Evolutionary conservation across 2,797 vertebrate species (phyloP).

Genomic region (Xiphorhynchus erythropygius): DNA sequence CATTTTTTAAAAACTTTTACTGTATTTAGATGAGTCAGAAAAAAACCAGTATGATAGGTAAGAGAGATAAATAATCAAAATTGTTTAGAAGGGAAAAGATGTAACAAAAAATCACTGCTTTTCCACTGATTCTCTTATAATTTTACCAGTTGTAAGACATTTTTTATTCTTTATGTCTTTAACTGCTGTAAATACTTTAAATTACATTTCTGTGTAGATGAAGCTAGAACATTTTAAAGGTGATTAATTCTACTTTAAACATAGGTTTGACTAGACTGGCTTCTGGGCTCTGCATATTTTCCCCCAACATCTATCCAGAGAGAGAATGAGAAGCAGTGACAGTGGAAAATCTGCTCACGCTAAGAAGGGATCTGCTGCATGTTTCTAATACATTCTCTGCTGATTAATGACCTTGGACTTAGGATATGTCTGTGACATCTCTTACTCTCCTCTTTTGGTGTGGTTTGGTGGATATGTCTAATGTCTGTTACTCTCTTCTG

Average conservation of each 20-base stretch:
- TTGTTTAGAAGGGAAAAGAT: not conserved
- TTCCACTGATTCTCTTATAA: not conserved
- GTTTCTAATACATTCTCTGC: not conserved
- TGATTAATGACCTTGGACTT: not conserved
- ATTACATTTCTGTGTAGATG: not conserved
- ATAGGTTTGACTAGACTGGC: not conserved
- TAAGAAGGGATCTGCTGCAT: not conserved
- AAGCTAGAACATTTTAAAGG: not conserved
- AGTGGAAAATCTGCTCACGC: rapidly evolving
- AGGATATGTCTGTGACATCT: not conserved
- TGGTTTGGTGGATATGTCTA: not conserved
- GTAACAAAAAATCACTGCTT: not conserved
- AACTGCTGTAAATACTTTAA: not conserved
- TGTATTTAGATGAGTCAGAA: not conserved
- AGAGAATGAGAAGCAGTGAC: not conserved
- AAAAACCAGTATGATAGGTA: not conserved
- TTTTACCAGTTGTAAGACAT: not conserved
- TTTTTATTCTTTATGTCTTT: not conserved
- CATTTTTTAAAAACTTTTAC: not conserved
- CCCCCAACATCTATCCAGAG: not conserved
- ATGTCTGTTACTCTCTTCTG: not conserved
- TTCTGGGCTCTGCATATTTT: not conserved
- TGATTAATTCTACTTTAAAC: not conserved
- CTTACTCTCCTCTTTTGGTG: not conserved
- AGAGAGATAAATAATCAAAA: not conserved